Conservation (phyloP, 2,797 vertebrate species). For the Danio tinwini region DNA sequence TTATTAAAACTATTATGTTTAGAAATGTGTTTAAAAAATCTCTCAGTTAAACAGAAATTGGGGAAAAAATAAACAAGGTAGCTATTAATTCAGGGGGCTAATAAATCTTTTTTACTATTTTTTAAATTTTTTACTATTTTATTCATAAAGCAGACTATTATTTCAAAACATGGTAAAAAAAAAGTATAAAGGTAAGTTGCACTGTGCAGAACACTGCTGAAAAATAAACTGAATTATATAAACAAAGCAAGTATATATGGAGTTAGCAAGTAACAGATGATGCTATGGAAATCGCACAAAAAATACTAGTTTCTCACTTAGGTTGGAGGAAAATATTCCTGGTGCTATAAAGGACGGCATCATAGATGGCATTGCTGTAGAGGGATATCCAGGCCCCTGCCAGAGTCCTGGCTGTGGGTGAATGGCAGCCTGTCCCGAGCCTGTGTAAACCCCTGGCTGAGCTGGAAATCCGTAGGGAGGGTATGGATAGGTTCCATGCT, state of each 20-base stretch:
- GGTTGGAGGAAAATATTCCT: constrained; percentile 47
- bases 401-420: constrained; percentile 68
- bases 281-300: background rate
- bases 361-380: constrained; percentile 60
- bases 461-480: constrained; percentile 59
- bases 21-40: no score
- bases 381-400: constrained; percentile 66
- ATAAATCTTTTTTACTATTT: no score
- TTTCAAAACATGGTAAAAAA: background rate
- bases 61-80: no score
- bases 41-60: no score
- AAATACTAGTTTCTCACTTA: constrained; percentile 59
- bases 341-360: constrained; percentile 41
- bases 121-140: no score
- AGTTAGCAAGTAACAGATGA: background rate
- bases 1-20: no score
- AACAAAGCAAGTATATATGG: background rate
- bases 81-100: no score
- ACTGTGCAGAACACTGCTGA: background rate
- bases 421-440: constrained; percentile 67
- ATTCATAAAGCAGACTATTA: background rate
- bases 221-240: background rate
- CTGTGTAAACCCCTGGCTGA: constrained; percentile 65
- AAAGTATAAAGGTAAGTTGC: background rate
- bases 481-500: constrained; percentile 64